Conservation (phyloP, 2,113 vertebrate species). For the Henicopernis longicauda region DNA sequence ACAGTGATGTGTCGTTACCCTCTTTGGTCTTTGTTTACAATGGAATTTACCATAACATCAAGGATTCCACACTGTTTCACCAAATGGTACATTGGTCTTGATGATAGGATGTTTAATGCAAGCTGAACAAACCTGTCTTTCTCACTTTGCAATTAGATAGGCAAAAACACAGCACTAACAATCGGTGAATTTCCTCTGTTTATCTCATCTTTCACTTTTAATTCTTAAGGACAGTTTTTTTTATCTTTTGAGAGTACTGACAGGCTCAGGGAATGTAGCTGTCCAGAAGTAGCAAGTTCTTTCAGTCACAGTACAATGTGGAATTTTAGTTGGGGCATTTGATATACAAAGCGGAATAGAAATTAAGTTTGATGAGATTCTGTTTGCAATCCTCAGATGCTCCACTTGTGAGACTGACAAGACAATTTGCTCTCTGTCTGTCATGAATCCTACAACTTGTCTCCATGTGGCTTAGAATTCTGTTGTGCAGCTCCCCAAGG, state of each 20-base stretch:
- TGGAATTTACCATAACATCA: neutral
- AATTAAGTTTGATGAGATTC: neutral
- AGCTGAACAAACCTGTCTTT: neutral
- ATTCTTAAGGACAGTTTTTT: neutral
- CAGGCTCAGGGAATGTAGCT: neutral
- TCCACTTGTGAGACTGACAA: neutral
- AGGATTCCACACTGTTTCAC: neutral
- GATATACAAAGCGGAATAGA: neutral
- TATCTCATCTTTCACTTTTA: neutral
- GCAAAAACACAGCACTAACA: neutral
- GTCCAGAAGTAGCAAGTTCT: neutral
- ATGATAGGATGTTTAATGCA: neutral
- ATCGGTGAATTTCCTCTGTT: neutral
- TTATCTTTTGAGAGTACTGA: neutral
- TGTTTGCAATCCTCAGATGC: neutral
- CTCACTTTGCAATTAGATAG: neutral
- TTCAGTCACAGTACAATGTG: neutral
- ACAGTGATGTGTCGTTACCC: neutral
- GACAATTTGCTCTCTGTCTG: neutral
- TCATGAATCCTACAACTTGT: neutral
- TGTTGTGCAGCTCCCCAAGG: neutral
- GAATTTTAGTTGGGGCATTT: neutral
- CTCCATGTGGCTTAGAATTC: neutral
- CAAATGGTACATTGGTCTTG: neutral
- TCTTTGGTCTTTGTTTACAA: neutral